Base-by-base conservation (phyloP, 2,888 invertebrate species). In the Phaonia tiefii region DNA sequence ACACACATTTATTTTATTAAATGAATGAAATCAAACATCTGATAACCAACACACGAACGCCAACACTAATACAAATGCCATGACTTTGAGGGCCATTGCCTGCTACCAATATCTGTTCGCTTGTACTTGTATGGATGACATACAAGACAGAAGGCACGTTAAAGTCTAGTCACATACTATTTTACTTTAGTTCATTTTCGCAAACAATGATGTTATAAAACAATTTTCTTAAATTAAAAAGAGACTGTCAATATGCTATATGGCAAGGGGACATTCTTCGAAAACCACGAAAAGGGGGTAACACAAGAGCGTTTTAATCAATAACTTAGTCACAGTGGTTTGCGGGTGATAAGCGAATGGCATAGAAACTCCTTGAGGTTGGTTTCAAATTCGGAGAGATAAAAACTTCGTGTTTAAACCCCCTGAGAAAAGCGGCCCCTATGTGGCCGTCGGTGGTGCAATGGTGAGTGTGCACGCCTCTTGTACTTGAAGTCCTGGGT, bases 1-100 rank as follows among this genome's bases (percentile, higher is more conserved):
- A 78, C 75, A 78, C 75, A 78, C 75, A 81, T 78, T 81, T 69
- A 39, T 73, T 69, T 65, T 73, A 70, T 80, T 74, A 31, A 70
- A 76, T 65, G 66, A 80, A 71, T 77, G 49, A 44, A 72, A 72
- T 63, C 44, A 72, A 72, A 39, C 17, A 72, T 60, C 67, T 63
- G 37, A 25, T 46, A 71, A 37, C 37, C 49, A 39, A 42, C 46
- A 25, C 58, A 46, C 4, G 44, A 31, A 65, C 42, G 25, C 44
- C 22, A 15, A 60, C 46, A 11, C 49, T 20, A 31, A 60, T 2
- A 22, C 8, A 8, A 31, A n/a, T 31, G 17, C 31, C 25, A 25
- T 20, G 51, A 2, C n/a, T 4, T 17, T 49, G n/a, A 26, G 13
- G 11, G 44, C 3, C 44, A 44, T 20, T 26, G n/a, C n/a, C n/a